Percentiles rank a stretch among this genome's conserved stretches.
These are phyloP conservation scores for Sitta europaea DNA, from an alignment of 2,113 vertebrate species.

Conservation along the genomic window DNA sequence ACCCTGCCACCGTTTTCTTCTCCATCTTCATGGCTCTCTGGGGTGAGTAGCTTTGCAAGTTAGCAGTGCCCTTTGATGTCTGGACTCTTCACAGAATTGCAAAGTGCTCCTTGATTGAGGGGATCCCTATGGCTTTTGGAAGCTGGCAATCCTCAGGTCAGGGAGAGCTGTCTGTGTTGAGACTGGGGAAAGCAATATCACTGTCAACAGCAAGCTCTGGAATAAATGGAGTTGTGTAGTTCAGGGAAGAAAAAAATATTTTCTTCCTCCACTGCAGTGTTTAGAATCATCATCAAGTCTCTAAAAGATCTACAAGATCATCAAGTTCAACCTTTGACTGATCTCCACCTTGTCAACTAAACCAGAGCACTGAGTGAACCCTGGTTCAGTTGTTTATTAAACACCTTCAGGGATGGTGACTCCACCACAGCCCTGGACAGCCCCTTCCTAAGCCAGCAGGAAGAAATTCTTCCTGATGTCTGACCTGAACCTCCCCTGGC, in stretches of 20 bases:
- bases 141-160: not conserved
- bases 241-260: not conserved
- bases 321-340: not conserved
- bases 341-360: not conserved
- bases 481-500: not conserved
- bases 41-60: constrained; percentile 77
- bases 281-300: not conserved
- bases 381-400: not conserved
- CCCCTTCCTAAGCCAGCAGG: not conserved
- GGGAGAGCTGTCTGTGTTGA: not conserved
- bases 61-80: not conserved
- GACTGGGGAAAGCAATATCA: not conserved
- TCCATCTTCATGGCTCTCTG: constrained; percentile 98
- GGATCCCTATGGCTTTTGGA: not conserved
- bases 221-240: not conserved
- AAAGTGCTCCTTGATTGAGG: not conserved
- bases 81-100: not conserved
- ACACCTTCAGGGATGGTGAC: not conserved
- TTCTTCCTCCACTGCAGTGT: not conserved
- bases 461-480: not conserved
- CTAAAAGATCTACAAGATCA: not conserved
- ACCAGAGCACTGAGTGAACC: not conserved
- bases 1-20: constrained; percentile 94
- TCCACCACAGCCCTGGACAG: not conserved
- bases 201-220: not conserved